Evolutionary conservation across 1,140 invertebrate species (phyloP).

Genomic region (Gryon sp.): DNA sequence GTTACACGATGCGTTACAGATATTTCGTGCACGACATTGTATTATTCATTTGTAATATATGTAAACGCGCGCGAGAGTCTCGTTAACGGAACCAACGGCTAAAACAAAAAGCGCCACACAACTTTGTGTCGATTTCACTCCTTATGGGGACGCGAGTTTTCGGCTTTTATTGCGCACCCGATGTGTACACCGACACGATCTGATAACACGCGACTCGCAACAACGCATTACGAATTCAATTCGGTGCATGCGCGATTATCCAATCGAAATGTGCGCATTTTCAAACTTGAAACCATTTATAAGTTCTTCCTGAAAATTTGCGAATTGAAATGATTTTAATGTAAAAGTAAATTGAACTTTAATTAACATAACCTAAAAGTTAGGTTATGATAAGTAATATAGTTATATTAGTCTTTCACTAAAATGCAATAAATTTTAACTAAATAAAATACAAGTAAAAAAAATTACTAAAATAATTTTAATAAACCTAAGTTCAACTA

Average conservation of each 20-base stretch:
- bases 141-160: slow-evolving; percentile 60
- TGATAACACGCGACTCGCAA: slow-evolving; percentile 46
- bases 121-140: slow-evolving; percentile 63
- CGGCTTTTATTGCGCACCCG: slow-evolving; percentile 51
- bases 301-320: too few relatives aligned
- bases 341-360: too few relatives aligned
- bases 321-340: too few relatives aligned
- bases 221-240: slow-evolving; percentile 48
- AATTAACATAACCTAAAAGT: too few relatives aligned
- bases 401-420: too few relatives aligned
- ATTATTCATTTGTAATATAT: slow-evolving; percentile 62
- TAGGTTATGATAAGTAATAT: too few relatives aligned
- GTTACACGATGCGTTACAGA: slow-evolving; percentile 64
- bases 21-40: slow-evolving; percentile 60
- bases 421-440: too few relatives aligned
- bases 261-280: slow-evolving; percentile 22
- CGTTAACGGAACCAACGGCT: slow-evolving; percentile 60
- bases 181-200: slow-evolving; percentile 38
- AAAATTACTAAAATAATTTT: too few relatives aligned
- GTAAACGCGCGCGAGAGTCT: slow-evolving; percentile 52
- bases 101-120: slow-evolving; percentile 54
- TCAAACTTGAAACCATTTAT: background rate
- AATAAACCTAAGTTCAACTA: too few relatives aligned
- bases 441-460: too few relatives aligned
- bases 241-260: slow-evolving; percentile 34